phyloP scores from a whole-genome alignment of 1,140 invertebrate genomes.

The Augochlora pura region DNA sequence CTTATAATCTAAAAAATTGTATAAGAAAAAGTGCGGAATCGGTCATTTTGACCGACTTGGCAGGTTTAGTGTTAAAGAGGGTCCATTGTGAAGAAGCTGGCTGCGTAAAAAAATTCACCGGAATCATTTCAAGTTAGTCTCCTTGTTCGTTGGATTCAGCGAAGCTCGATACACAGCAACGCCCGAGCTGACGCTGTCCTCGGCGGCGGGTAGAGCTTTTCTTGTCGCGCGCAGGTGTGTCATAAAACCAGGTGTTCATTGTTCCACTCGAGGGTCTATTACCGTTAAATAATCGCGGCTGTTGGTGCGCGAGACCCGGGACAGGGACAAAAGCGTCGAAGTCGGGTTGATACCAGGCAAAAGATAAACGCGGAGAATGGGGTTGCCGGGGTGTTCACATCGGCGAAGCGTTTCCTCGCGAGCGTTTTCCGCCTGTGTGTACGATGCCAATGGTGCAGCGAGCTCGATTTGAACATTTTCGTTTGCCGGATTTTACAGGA shows the following conservation, averaged over 20 bases:
- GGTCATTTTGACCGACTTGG: too few species aligned
- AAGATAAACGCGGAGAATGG: not conserved
- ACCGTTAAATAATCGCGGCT: slow-evolving; percentile 5
- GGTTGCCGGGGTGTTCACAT: not conserved
- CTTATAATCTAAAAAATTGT: too few species aligned
- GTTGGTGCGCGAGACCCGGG: not conserved
- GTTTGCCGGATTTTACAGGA: too few species aligned
- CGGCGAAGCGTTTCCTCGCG: not conserved
- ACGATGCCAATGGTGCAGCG: not conserved
- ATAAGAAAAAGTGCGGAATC: too few species aligned
- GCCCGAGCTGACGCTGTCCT: not conserved
- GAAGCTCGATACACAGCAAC: not conserved
- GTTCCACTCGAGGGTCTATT: not conserved
- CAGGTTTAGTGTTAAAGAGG: too few species aligned
- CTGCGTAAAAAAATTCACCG: slow-evolving; percentile 15
- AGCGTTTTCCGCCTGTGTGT: not conserved
- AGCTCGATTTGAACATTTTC: too few species aligned
- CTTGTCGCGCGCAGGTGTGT: slow-evolving; percentile 12
- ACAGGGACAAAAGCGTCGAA: not conserved
- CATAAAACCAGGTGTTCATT: slow-evolving; percentile 3
- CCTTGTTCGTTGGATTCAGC: slow-evolving; percentile 12
- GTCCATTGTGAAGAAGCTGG: not conserved
- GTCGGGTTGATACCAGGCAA: not conserved
- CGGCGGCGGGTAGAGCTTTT: not conserved
- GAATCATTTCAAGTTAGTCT: slow-evolving; percentile 27